Evolutionary conservation across 2,113 vertebrate species (phyloP).

Genomic region (Pica pica): DNA sequence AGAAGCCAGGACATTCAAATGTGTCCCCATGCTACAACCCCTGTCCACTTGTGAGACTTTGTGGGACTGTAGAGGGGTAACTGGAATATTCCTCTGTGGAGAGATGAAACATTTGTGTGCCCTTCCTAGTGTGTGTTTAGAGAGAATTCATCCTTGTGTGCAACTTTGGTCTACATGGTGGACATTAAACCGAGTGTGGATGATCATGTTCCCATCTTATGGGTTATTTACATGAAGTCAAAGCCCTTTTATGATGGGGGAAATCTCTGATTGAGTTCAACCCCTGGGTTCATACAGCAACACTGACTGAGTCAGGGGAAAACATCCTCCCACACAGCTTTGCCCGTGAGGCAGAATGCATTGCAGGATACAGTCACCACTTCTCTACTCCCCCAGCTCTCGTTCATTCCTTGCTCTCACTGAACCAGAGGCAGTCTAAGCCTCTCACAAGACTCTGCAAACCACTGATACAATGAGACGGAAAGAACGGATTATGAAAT

Average conservation of each 20-base stretch:
- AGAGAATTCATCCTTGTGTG: not conserved
- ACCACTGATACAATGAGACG: not conserved
- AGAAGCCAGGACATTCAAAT: not conserved
- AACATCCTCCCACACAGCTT: not conserved
- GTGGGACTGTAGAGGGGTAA: not conserved
- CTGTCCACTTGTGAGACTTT: not conserved
- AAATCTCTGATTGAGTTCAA: not conserved
- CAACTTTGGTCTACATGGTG: rapidly evolving
- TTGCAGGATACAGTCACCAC: not conserved
- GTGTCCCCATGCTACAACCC: not conserved
- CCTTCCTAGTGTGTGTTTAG: not conserved
- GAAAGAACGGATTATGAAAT: not conserved
- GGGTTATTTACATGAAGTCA: not conserved
- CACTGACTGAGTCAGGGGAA: not conserved
- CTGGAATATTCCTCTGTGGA: not conserved
- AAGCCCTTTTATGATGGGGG: not conserved
- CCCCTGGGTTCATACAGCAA: not conserved
- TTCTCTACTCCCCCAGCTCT: not conserved
- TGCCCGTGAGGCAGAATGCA: not conserved
- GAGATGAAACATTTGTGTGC: not conserved
- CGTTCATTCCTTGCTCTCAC: not conserved
- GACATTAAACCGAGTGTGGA: not conserved
- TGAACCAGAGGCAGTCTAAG: not conserved
- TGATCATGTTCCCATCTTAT: not conserved
- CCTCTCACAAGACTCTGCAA: not conserved